Base-by-base conservation (phyloP, 2,888 invertebrate species). In the Andrena haemorrhoa region DNA sequence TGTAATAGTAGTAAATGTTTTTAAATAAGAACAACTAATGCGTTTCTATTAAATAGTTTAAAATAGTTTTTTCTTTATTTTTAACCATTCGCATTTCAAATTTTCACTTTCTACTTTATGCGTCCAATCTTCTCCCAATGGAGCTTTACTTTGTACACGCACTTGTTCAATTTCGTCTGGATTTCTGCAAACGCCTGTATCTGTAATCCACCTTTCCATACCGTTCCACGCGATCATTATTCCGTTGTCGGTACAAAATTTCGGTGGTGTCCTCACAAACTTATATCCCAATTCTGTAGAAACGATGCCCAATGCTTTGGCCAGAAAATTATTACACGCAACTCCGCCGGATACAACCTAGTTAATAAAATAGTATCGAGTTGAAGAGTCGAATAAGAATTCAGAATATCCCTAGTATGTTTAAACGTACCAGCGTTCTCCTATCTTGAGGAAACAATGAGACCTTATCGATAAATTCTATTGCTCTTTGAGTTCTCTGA, bases 211-310 rank as follows among this genome's bases (percentile, higher is more conserved):
- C 93, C 96, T 97, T 94, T 99, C 99, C 70, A 98, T 95, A 8
- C 98, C 99, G 95, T 99, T 99, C 99, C 99, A 99, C 23, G 99
- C 99, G 89, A 99, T 98, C 99, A 99, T 99, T 47, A 98, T 96
- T 7, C 99, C 99, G 95, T 99, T 99, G 93, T 99, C 99, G 0
- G 98, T 98, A 93, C 99, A 99, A 10, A 98, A 95, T 91, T 95
- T 95, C 29, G 97, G 96, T 2, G 98, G 97, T 16, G 99, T 98
- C 76, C 97, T 95, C 75, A 96, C 95, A 4, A 98, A 94, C 90
- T 94, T 94, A 89, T 96, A 98, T 0, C 95, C 95, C 89, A 95
- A 95, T 87, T 96, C 95, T 20, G 95, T 91, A 87, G 97, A 97
- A 83, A 98, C 93, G 65, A 96, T 94, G 90, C 95, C 90, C 23